Percentiles rank a stretch among this genome's conserved stretches.
Conservation (phyloP, 1,140 invertebrate genomes). For the Camponotus vicinus region DNA sequence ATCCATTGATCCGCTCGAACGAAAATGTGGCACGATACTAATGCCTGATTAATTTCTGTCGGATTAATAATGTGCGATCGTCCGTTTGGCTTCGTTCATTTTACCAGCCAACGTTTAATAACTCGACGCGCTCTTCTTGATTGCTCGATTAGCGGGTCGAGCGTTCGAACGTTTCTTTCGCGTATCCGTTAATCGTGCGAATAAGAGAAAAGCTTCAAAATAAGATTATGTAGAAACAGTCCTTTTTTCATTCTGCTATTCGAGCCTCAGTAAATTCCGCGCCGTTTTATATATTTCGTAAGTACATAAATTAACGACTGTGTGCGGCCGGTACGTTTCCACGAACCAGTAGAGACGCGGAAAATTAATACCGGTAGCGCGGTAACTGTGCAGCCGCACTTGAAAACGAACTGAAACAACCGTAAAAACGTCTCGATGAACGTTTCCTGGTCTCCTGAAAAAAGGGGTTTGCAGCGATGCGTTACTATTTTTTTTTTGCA, state of each 20-base stretch:
- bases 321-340: slow-evolving; percentile 68
- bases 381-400: slow-evolving; percentile 65
- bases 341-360: slow-evolving; percentile 59
- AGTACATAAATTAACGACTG: slow-evolving; percentile 73
- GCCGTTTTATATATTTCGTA: slow-evolving; percentile 68
- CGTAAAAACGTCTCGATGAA: slow-evolving; percentile 68
- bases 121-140: slow-evolving; percentile 47
- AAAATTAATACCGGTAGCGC: slow-evolving; percentile 67
- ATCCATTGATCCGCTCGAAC: slow-evolving; percentile 60
- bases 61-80: slow-evolving; percentile 61
- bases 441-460: slow-evolving; percentile 56
- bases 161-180: neutral
- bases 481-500: slow-evolving; percentile 27
- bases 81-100: slow-evolving; percentile 53
- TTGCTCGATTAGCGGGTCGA: neutral
- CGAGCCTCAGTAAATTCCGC: slow-evolving; percentile 50
- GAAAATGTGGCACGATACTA: slow-evolving; percentile 63
- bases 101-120: slow-evolving; percentile 46
- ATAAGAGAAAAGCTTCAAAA: neutral
- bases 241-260: slow-evolving; percentile 27
- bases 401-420: slow-evolving; percentile 68
- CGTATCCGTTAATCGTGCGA: too few relatives aligned
- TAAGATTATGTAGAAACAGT: slow-evolving; percentile 31
- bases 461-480: slow-evolving; percentile 45
- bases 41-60: slow-evolving; percentile 65